Percentiles rank a stretch among this genome's conserved stretches.
These are phyloP conservation scores for Sinotaia quadrata DNA, from an alignment of 2,888 invertebrate species.

Conservation along the genomic window DNA sequence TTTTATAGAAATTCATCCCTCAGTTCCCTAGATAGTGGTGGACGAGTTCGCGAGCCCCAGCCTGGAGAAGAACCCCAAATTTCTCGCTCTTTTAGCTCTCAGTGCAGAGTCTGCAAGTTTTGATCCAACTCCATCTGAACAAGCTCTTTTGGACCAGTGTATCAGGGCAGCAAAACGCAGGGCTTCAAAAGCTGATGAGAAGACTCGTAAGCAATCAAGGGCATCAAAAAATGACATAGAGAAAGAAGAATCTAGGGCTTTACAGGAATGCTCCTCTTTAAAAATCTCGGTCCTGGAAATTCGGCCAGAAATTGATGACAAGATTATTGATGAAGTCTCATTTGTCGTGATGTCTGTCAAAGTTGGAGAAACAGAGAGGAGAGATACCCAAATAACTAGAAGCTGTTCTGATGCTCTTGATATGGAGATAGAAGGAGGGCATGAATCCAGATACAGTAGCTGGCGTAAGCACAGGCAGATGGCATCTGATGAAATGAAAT, in stretches of 20 bases:
- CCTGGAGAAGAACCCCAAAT: constrained; percentile 18
- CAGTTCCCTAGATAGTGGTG: constrained; percentile 38
- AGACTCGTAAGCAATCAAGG: constrained; percentile 25
- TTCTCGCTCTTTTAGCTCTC: constrained; percentile 22
- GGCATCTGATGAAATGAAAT: not conserved
- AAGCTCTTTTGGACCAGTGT: constrained; percentile 82
- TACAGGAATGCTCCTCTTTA: constrained; percentile 6
- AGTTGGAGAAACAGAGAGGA: not conserved
- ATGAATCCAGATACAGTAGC: constrained; percentile 11
- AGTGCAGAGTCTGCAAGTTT: constrained; percentile 34
- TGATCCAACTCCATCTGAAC: constrained; percentile 63
- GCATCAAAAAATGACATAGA: constrained; percentile 19
- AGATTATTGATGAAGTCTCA: not conserved
- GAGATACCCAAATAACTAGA: constrained; percentile 39
- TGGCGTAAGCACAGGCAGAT: constrained; percentile 9
- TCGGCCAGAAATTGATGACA: not conserved
- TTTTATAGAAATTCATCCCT: constrained; percentile 64
- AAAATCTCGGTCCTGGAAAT: constrained; percentile 6
- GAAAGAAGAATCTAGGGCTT: constrained; percentile 21
- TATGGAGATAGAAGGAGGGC: constrained; percentile 21
- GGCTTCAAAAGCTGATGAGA: constrained; percentile 34
- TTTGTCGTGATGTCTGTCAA: no score
- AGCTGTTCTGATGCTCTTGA: constrained; percentile 39
- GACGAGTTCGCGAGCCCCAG: constrained; percentile 10
- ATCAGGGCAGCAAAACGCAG: constrained; percentile 79